Evolutionary conservation across 2,113 vertebrate genomes (phyloP), one percentile per base, ranked within the genome.

Genomic region (Brachyhypopomus occidentalis): DNA sequence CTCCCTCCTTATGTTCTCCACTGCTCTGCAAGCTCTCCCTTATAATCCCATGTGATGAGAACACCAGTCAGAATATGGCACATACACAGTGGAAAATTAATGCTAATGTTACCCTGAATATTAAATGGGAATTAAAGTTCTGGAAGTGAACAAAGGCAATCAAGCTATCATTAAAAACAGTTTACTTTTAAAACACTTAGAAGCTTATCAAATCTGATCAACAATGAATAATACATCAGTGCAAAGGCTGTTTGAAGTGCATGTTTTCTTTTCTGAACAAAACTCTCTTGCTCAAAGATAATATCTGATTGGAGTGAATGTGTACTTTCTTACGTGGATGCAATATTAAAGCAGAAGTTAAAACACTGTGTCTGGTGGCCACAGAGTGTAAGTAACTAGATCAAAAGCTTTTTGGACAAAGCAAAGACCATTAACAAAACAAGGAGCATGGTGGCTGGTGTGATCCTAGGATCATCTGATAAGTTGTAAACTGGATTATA

Each of bases 21-120:
- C 36, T 19, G 66, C 66, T 72, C 56, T 48, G 25, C 16, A 2
- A 77, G 81, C 72, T 78, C 83, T 83, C 59, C 70, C 81, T 89
- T 88, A 60, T 89, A 89, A 91, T 90, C 84, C 86, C 79, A 86
- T 90, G 87, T 88, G 88, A 91, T 88, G 85, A 90, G 85, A 72
- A 88, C 85, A 85, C 81, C 52, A 52, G 81, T 85, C 69, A 72
- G 14, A 83, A 77, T 58, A 60, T 71, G 63, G 22, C 63, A 17
- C 60, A 77, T 77, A 27, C 67, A 76, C 45, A 58, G 72, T 63
- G 77, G 85, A 78, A 75, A 80, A 84, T 85, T 67, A 90, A 90
- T 90, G 91, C 89, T 90, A 83, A 77, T 58, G 56, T 71, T 60
- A 16, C 63, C 8, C 79, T 75, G 72, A 83, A 87, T 88, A 88